Evolutionary conservation across 2,797 vertebrate genomes (phyloP), one percentile per base, ranked within the genome.

Genomic region (Anguilla anguilla): DNA sequence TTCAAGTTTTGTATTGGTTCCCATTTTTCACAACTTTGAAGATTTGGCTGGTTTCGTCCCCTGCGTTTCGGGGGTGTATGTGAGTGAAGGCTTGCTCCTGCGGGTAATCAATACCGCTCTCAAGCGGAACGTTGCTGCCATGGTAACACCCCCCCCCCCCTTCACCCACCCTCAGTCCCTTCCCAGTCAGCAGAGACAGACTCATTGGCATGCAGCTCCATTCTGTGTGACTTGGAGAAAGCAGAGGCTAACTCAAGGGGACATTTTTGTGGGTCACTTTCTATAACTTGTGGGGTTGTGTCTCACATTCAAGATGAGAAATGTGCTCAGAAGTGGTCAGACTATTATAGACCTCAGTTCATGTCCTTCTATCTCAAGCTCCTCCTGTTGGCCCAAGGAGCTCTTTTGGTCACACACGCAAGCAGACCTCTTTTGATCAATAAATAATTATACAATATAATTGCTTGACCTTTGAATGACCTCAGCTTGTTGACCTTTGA

Each of bases 121-220:
- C 93, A 92, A 92, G 91, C 92, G 92, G 92, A 94, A 94, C 92
- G 88, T 89, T 3, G 93, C 94, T 95, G 92, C 94, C 92, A 93
- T 89, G 93, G 93, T 92, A 90, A 91, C 92, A 91, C 49, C 35
- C 28, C n/a, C 28, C 5, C 49, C 69, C 72, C 64, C 49, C 46
- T 7, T 87, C 92, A 91, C 25, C 59, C 46, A 19, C 87, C 92
- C 92, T 83, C 89, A 92, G 88, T 49, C 59, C 46, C 3, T 88
- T 92, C 92, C 83, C 89, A 92, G 88, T 88, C 91, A 91, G 91
- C 84, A 15, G 85, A 90, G 86, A 89, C 88, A 28, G 89, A 35
- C 86, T 93, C 90, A 89, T 93, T 92, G 91, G 92, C 91, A 91
- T 94, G 91, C 92, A 89, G 90, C 87, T 89, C 84, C 61, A 85